Conservation (phyloP, 1,140 invertebrate genomes). For the Drosophila pectinifera region DNA sequence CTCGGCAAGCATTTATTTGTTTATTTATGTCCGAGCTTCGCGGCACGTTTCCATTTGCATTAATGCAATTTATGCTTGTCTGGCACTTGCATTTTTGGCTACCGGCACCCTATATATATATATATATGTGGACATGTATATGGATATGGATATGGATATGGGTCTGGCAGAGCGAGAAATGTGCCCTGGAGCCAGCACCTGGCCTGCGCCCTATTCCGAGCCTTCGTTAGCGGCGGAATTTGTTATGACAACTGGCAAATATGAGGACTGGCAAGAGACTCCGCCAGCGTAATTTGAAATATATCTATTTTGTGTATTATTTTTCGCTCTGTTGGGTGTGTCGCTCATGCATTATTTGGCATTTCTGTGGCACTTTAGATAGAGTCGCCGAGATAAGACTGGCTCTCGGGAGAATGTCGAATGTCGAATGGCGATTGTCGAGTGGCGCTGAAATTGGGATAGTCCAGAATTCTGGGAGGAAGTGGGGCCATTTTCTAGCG, state of each 20-base stretch:
- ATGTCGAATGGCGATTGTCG: too few relatives aligned
- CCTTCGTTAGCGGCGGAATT: conserved; percentile 70
- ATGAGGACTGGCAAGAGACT: conserved; percentile 23
- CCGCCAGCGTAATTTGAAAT: background rate
- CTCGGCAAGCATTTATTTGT: conserved; percentile 23
- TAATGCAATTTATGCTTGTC: conserved; percentile 68
- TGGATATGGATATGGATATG: conserved; percentile 24
- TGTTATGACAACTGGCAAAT: conserved; percentile 68
- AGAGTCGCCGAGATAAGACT: conserved; percentile 55
- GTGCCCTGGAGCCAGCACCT: conserved; percentile 58
- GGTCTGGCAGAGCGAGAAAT: conserved; percentile 20
- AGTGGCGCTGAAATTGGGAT: conserved; percentile 15
- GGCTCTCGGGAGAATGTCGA: conserved; percentile 60
- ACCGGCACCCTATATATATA: conserved; percentile 55
- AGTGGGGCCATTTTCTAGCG: conserved; percentile 1
- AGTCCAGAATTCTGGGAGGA: conserved; percentile 11
- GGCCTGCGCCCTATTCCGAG: conserved; percentile 42
- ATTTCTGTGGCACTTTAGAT: conserved; percentile 72
- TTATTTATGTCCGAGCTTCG: conserved; percentile 30
- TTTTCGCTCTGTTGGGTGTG: conserved; percentile 58
- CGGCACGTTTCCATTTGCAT: conserved; percentile 54
- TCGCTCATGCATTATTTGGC: conserved; percentile 57
- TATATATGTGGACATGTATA: conserved; percentile 10
- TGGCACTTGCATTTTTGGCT: conserved; percentile 66
- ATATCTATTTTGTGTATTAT: conserved; percentile 20